Percentiles rank a stretch among this genome's conserved stretches.
Conservation (phyloP, 2,113 vertebrate species). For the Charadrius vociferus region DNA sequence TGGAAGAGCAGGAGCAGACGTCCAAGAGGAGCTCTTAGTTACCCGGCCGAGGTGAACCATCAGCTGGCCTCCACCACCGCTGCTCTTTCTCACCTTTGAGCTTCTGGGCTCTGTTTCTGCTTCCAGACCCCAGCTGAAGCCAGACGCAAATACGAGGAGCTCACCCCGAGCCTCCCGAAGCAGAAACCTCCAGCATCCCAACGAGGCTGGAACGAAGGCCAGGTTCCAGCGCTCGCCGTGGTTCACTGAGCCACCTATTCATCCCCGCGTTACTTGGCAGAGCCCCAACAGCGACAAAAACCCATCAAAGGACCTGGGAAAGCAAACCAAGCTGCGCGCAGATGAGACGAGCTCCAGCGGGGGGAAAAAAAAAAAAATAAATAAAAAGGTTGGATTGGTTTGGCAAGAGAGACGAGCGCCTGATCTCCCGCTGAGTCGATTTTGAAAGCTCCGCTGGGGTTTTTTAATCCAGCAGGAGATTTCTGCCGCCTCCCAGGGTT, state of each 20-base stretch:
- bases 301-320: conserved; percentile 39
- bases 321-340: not conserved
- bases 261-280: not conserved
- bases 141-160: not conserved
- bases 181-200: not conserved
- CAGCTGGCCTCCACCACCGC: not conserved
- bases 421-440: not conserved
- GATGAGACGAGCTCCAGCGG: not conserved
- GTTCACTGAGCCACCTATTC: conserved; percentile 39
- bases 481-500: not conserved
- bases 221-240: not conserved
- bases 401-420: conserved; percentile 9
- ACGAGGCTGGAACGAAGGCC: not conserved
- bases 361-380: not conserved
- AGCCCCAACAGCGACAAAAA: not conserved
- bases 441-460: conserved; percentile 16
- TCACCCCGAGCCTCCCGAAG: not conserved
- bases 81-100: not conserved
- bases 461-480: conserved; percentile 51
- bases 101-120: not conserved
- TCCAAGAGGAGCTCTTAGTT: not conserved
- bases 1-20: not conserved
- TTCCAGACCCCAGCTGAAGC: not conserved
- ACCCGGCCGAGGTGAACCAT: not conserved
- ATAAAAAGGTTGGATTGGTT: not conserved